phyloP scores from a whole-genome alignment of 2,888 invertebrate genomes.

The Parascotia fuliginaria region DNA sequence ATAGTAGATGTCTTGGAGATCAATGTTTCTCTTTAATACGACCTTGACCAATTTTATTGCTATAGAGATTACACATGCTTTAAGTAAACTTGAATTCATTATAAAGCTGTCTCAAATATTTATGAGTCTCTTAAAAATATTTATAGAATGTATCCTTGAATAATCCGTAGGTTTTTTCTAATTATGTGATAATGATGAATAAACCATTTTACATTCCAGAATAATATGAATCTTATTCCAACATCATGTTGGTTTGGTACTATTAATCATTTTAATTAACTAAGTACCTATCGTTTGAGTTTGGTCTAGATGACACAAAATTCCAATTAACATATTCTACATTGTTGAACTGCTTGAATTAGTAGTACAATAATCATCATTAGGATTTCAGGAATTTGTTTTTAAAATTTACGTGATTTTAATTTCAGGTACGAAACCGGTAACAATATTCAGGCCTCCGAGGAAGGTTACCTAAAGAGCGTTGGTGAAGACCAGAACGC shows the following conservation, averaged over 20 bases:
- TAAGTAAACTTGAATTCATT: conserved; percentile 26
- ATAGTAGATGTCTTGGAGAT: neutral
- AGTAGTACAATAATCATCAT: too few relatives aligned
- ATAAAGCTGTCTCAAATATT: conserved; percentile 5
- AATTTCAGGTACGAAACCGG: conserved; percentile 91
- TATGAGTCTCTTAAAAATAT: neutral
- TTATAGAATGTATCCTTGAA: neutral
- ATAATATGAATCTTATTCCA: too few relatives aligned
- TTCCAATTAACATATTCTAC: too few relatives aligned
- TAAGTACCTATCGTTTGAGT: too few relatives aligned
- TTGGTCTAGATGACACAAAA: too few relatives aligned
- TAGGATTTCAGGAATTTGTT: neutral
- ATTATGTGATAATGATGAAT: too few relatives aligned
- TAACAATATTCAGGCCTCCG: conserved; percentile 92
- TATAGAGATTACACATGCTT: conserved; percentile 3
- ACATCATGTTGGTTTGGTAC: too few relatives aligned
- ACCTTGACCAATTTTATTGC: conserved; percentile 35
- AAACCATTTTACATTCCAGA: too few relatives aligned
- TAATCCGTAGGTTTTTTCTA: neutral
- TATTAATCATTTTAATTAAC: too few relatives aligned
- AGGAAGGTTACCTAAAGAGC: conserved; percentile 90
- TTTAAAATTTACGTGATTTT: neutral
- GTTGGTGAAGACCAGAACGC: conserved; percentile 89
- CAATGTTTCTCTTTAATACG: conserved; percentile 10
- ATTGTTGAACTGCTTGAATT: too few relatives aligned